Conservation (phyloP, 2,888 invertebrate species). For the Zygothrica quintamaculata region DNA sequence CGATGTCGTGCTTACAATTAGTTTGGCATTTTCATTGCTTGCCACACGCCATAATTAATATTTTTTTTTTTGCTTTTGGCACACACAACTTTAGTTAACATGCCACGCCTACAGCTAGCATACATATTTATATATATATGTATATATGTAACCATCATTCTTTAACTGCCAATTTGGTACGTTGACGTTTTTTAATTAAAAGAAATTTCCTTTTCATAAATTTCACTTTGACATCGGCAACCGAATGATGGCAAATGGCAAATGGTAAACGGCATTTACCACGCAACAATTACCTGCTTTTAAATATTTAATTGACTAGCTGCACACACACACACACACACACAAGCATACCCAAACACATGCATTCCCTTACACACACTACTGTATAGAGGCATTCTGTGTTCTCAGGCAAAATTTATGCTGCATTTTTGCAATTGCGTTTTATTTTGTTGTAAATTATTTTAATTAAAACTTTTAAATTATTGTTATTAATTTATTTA, state of each 20-base stretch:
- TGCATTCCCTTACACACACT: too few relatives aligned
- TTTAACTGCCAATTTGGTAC: conserved; percentile 46
- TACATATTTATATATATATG: too few relatives aligned
- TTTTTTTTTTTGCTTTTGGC: conserved; percentile 44
- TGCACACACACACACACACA: background rate
- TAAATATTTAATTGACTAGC: conserved; percentile 69
- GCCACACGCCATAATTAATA: conserved; percentile 66
- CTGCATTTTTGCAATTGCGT: background rate
- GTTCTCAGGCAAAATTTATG: conserved; percentile 10
- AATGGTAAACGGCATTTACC: conserved; percentile 50
- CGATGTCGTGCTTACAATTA: conserved; percentile 42
- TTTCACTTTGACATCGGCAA: conserved; percentile 67
- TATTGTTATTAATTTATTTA: too few relatives aligned
- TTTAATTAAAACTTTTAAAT: too few relatives aligned
- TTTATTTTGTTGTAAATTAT: background rate
- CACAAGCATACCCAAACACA: background rate
- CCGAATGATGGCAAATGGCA: conserved; percentile 11
- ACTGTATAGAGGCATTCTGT: conserved; percentile 3
- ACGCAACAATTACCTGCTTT: conserved; percentile 55
- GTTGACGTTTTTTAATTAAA: conserved; percentile 71
- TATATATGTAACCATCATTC: conserved; percentile 40
- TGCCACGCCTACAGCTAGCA: conserved; percentile 12
- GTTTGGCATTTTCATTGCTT: conserved; percentile 20
- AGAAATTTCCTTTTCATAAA: conserved; percentile 73
- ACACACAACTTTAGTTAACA: conserved; percentile 27